These are phyloP conservation scores for Quadriops clusia DNA, from an alignment of 2,888 invertebrate genomes.

Conservation along the genomic window DNA sequence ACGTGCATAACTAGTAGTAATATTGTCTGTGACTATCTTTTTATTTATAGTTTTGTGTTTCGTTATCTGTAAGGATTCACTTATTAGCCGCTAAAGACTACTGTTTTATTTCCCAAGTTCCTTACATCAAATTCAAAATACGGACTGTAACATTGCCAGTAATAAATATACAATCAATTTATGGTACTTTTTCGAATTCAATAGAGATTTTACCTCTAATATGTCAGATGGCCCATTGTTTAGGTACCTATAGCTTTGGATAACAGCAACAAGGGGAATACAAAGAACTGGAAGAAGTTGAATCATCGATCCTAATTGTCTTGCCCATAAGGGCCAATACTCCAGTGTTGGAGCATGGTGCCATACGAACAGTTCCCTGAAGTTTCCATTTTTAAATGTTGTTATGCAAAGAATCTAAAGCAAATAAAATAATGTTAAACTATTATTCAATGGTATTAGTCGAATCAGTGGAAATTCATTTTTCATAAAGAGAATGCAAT, in stretches of 20 bases:
- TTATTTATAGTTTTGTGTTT: no score
- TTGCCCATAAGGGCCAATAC: constrained; percentile 71
- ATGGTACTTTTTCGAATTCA: no score
- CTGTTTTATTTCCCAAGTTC: no score
- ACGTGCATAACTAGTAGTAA: no score
- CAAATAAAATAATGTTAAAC: constrained; percentile 14
- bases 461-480: no score
- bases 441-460: constrained; percentile 1
- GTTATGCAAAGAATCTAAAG: constrained; percentile 51
- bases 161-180: no score
- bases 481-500: no score
- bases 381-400: constrained; percentile 59
- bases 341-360: constrained; percentile 45
- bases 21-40: no score
- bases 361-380: constrained; percentile 56
- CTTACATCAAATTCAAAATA: no score
- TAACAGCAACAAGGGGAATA: constrained; percentile 59
- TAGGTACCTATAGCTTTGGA: constrained; percentile 65
- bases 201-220: constrained; percentile 68
- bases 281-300: constrained; percentile 66
- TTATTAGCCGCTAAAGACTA: no score
- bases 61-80: no score
- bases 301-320: constrained; percentile 63
- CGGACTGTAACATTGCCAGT: no score
- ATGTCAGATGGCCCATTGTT: constrained; percentile 77